A percentile compares a stretch with the other conserved stretches of the same genome.
Conservation (phyloP, 2,113 vertebrate species). For the Carassius auratus region DNA sequence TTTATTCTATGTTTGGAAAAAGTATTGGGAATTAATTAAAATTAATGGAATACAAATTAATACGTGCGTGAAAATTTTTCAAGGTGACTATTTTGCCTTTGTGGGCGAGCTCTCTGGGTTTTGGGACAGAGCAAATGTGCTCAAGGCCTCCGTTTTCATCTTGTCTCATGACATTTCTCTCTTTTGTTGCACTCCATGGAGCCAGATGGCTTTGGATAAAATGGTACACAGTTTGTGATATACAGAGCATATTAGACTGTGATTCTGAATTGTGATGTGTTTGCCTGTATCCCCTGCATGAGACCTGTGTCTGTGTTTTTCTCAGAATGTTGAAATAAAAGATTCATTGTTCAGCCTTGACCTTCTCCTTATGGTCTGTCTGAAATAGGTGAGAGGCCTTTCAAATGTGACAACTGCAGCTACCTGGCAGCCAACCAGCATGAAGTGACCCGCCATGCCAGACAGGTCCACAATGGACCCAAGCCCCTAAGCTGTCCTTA, state of each 20-base stretch:
- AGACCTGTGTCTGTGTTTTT: slow-evolving; percentile 23
- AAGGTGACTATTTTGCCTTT: not conserved
- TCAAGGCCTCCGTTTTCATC: slow-evolving; percentile 10
- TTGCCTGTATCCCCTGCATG: slow-evolving; percentile 45
- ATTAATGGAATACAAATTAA: not conserved
- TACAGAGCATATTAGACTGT: slow-evolving; percentile 14
- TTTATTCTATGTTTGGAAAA: not conserved
- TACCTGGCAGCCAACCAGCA: slow-evolving; percentile 99
- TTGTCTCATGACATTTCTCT: slow-evolving; percentile 76
- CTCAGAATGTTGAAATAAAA: slow-evolving; percentile 24
- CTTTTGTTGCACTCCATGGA: slow-evolving; percentile 84
- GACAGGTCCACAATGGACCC: slow-evolving; percentile 97
- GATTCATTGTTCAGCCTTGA: slow-evolving; percentile 27
- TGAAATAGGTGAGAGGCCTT: slow-evolving; percentile 92
- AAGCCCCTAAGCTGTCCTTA: slow-evolving; percentile 94
- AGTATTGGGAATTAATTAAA: not conserved
- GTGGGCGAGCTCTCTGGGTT: not conserved
- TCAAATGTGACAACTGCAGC: slow-evolving; percentile 97
- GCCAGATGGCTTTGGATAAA: slow-evolving; percentile 85
- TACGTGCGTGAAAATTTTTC: not conserved
- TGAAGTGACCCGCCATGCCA: slow-evolving; percentile 94
- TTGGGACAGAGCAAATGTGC: slow-evolving; percentile 8
- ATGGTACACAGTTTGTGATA: slow-evolving; percentile 75
- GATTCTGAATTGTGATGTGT: slow-evolving; percentile 26
- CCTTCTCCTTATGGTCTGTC: slow-evolving; percentile 56